A percentile compares a stretch with the other conserved stretches of the same genome.
These are phyloP conservation scores for Pogonomyrmex barbatus DNA, from an alignment of 1,140 invertebrate species.

Conservation along the genomic window DNA sequence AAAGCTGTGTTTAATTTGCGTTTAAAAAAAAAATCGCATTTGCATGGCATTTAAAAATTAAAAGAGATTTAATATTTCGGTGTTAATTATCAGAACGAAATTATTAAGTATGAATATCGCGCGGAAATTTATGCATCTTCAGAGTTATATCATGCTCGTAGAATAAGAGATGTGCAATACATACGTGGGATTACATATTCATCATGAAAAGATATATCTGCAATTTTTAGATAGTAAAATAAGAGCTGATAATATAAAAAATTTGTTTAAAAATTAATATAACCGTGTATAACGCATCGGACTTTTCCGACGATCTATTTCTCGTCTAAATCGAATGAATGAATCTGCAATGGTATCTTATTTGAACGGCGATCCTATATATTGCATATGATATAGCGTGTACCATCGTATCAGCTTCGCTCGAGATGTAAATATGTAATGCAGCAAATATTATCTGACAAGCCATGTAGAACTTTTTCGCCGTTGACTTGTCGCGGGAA, in stretches of 20 bases:
- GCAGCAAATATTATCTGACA: constrained; percentile 50
- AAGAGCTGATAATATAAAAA: not conserved
- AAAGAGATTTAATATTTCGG: constrained; percentile 2
- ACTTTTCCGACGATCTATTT: not conserved
- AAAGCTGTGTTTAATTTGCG: constrained; percentile 17
- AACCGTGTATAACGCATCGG: not conserved
- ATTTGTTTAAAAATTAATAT: not conserved
- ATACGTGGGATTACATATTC: not conserved
- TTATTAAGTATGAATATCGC: not conserved
- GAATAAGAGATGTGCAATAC: not conserved
- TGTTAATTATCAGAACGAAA: constrained; percentile 3
- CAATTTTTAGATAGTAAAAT: constrained; percentile 4
- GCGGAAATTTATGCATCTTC: not conserved
- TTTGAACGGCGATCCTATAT: constrained; percentile 22
- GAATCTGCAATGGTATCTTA: constrained; percentile 31
- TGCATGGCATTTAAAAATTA: constrained; percentile 14
- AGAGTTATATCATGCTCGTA: not conserved
- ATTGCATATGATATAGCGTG: not conserved
- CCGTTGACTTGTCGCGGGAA: constrained; percentile 21
- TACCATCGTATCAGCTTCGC: not conserved
- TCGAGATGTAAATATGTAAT: constrained; percentile 46
- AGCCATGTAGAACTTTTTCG: constrained; percentile 46
- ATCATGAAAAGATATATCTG: not conserved
- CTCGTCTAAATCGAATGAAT: constrained; percentile 16
- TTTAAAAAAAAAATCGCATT: constrained; percentile 21